Evolutionary conservation across 2,888 invertebrate genomes (phyloP).

Genomic region (Acleris sparsana): DNA sequence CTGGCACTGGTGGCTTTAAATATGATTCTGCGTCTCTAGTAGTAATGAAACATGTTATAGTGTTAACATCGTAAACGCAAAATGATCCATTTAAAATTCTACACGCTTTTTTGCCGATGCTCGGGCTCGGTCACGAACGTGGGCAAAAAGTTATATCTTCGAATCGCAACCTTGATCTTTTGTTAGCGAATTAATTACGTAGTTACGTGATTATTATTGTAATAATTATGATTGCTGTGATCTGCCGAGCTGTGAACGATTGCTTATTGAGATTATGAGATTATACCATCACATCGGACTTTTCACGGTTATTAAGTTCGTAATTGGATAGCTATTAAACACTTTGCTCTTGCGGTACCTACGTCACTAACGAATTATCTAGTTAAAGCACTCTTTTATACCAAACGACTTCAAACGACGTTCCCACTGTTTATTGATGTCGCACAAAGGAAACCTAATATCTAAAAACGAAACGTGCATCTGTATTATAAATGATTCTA

Average conservation of each 20-base stretch:
- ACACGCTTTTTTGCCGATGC: conserved; percentile 69
- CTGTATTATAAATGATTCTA: too few relatives aligned
- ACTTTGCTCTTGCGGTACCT: too few relatives aligned
- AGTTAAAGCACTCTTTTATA: too few relatives aligned
- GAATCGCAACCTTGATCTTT: conserved; percentile 74
- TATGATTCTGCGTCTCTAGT: conserved; percentile 13
- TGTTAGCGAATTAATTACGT: conserved; percentile 74
- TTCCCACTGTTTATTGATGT: too few relatives aligned
- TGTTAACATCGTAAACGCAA: conserved; percentile 31
- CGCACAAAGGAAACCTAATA: too few relatives aligned
- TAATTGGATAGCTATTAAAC: conserved; percentile 15
- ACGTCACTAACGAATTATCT: too few relatives aligned
- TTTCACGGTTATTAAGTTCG: conserved; percentile 24
- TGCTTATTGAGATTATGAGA: conserved; percentile 28
- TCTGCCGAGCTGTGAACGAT: conserved; percentile 25
- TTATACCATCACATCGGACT: conserved; percentile 16
- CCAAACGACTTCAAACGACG: too few relatives aligned
- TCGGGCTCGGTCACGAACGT: conserved; percentile 75
- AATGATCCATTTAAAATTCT: conserved; percentile 71
- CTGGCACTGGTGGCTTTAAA: conserved; percentile 1
- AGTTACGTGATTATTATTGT: conserved; percentile 41
- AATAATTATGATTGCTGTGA: conserved; percentile 33
- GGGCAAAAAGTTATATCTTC: conserved; percentile 74
- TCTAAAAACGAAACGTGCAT: too few relatives aligned
- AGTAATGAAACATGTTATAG: conserved; percentile 31